These are phyloP conservation scores for Macropus fuliginosus DNA, from an alignment of 2,797 vertebrate genomes.

Conservation along the genomic window DNA sequence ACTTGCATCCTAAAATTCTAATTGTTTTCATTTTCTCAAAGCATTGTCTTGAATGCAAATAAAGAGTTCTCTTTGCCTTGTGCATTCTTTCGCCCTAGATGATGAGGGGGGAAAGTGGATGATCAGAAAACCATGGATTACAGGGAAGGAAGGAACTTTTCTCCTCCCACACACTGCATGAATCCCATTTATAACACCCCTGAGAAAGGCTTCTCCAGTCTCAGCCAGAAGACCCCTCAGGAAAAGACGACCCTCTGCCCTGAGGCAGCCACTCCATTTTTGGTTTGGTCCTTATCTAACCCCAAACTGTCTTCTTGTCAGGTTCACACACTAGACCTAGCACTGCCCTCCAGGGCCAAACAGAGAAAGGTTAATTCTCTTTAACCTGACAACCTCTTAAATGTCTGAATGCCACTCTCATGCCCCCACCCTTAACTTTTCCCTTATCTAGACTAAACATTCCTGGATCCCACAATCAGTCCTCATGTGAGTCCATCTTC, in stretches of 20 bases:
- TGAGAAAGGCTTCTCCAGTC: neutral
- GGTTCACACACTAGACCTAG: neutral
- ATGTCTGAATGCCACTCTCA: neutral
- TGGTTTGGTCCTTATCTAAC: neutral
- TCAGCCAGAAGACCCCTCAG: neutral
- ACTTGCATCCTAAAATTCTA: constrained; percentile 12
- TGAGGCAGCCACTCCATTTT: neutral
- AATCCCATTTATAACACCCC: neutral
- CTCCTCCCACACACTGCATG: neutral
- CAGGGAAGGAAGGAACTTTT: neutral
- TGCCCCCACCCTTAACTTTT: neutral
- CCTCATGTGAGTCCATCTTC: neutral
- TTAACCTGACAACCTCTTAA: neutral
- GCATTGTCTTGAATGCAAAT: constrained; percentile 22
- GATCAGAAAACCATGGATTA: neutral
- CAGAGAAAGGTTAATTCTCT: neutral
- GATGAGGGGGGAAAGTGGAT: neutral
- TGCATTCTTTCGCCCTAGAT: neutral
- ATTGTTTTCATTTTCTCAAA: neutral
- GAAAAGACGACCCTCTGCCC: neutral
- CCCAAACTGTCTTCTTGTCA: neutral
- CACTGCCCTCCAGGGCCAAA: neutral
- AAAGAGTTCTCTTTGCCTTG: neutral
- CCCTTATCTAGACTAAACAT: neutral
- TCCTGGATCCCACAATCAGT: neutral